Evolutionary conservation across 2,113 vertebrate genomes (phyloP).

Genomic region (Lichenostomus cassidix): DNA sequence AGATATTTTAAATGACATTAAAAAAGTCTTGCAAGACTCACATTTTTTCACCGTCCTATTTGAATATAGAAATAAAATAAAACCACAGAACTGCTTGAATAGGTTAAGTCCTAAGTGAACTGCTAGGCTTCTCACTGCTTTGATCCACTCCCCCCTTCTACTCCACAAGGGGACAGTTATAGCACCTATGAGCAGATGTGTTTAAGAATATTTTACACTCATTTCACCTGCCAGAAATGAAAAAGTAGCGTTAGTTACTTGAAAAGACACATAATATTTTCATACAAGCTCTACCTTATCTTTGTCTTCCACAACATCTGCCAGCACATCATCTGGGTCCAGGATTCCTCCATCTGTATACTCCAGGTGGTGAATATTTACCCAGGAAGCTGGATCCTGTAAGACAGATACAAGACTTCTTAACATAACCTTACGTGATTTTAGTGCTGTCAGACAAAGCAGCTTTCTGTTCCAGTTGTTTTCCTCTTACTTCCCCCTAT

Average conservation of each 20-base stretch:
- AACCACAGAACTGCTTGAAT: not conserved
- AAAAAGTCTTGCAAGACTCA: not conserved
- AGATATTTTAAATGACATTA: not conserved
- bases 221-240: not conserved
- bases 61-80: not conserved
- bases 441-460: not conserved
- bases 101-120: not conserved
- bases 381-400: constrained; percentile 88
- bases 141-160: not conserved
- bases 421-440: not conserved
- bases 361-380: constrained; percentile 94
- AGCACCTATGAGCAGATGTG: not conserved
- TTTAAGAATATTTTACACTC: not conserved
- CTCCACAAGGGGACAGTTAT: not conserved
- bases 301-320: constrained; percentile 95
- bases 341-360: constrained; percentile 96
- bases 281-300: constrained; percentile 86
- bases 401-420: not conserved
- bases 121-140: not conserved
- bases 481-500: not conserved
- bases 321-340: constrained; percentile 94
- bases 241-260: not conserved
- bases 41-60: not conserved
- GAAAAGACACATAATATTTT: not conserved
- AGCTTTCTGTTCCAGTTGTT: not conserved